These are phyloP conservation scores for Pteropus alecto DNA, from an alignment of 2,113 vertebrate genomes.

Conservation along the genomic window DNA sequence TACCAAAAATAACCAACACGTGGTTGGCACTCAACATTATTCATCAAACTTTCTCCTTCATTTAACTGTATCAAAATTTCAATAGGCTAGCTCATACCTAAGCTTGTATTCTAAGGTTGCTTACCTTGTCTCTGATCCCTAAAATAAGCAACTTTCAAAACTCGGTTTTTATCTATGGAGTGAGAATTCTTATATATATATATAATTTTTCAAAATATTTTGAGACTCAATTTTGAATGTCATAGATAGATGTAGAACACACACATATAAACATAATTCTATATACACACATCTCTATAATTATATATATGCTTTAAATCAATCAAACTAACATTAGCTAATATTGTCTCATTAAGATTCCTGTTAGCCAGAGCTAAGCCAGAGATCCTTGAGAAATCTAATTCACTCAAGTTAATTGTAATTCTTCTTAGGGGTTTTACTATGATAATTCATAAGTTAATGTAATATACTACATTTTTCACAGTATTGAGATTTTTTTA, in stretches of 20 bases:
- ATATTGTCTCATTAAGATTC: conserved; percentile 83
- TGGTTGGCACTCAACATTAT: not conserved
- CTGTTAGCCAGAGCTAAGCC: conserved; percentile 78
- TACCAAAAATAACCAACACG: not conserved
- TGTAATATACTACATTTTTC: conserved; percentile 46
- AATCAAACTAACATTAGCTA: conserved; percentile 83
- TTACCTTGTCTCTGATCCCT: not conserved
- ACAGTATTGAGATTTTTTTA: not conserved
- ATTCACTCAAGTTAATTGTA: conserved; percentile 83
- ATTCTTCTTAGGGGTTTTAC: conserved; percentile 81
- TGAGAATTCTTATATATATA: not conserved
- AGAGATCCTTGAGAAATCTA: conserved; percentile 83
- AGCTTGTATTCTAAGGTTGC: not conserved
- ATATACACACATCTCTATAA: conserved; percentile 6
- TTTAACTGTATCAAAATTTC: not conserved
- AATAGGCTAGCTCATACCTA: not conserved
- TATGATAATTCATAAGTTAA: conserved; percentile 77
- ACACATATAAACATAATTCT: not conserved
- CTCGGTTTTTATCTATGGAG: not conserved
- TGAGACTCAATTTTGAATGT: not conserved
- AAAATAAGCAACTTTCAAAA: conserved; percentile 8
- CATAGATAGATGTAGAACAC: conserved; percentile 59
- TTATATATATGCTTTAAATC: conserved; percentile 77
- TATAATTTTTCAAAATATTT: conserved; percentile 36
- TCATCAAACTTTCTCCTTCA: not conserved